Evolutionary conservation across 2,888 invertebrate genomes (phyloP).

Genomic region (Cylloceria caligata): DNA sequence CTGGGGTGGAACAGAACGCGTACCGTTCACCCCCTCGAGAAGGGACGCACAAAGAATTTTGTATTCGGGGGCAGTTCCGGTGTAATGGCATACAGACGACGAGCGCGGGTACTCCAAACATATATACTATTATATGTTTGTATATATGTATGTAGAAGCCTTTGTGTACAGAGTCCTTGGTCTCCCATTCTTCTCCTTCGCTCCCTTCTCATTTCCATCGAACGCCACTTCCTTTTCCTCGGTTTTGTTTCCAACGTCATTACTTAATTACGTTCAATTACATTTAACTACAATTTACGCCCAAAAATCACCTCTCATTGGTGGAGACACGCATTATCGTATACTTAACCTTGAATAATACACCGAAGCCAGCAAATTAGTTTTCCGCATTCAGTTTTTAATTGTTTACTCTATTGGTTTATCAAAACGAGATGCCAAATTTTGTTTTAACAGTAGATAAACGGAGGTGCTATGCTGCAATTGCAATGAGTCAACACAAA

Average conservation of each 20-base stretch:
- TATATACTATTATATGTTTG: conserved; percentile 9
- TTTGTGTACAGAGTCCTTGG: conserved; percentile 58
- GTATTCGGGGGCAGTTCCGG: conserved; percentile 78
- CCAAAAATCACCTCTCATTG: conserved; percentile 17
- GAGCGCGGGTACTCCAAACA: conserved; percentile 60
- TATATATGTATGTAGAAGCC: conserved; percentile 17
- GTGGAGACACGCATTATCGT: conserved; percentile 13
- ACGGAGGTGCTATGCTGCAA: too few species aligned
- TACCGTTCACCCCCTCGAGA: conserved; percentile 34
- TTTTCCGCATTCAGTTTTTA: not conserved
- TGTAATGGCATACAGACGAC: conserved; percentile 80
- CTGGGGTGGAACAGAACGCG: not conserved
- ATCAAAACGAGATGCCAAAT: too few species aligned
- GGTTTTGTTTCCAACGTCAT: conserved; percentile 2
- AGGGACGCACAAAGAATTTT: conserved; percentile 75
- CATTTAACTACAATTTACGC: conserved; percentile 34
- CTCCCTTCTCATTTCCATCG: conserved; percentile 47
- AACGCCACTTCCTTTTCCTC: conserved; percentile 5
- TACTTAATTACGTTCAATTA: conserved; percentile 45
- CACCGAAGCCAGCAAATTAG: not conserved
- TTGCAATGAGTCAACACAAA: too few species aligned
- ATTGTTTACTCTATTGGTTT: too few species aligned
- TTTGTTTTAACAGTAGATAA: too few species aligned
- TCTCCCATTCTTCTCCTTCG: conserved; percentile 63
- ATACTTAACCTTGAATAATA: not conserved